Percentiles rank a stretch among this genome's conserved stretches.
Evolutionary conservation across 2,797 vertebrate species (phyloP).

Genomic region (Apodemus agrarius): DNA sequence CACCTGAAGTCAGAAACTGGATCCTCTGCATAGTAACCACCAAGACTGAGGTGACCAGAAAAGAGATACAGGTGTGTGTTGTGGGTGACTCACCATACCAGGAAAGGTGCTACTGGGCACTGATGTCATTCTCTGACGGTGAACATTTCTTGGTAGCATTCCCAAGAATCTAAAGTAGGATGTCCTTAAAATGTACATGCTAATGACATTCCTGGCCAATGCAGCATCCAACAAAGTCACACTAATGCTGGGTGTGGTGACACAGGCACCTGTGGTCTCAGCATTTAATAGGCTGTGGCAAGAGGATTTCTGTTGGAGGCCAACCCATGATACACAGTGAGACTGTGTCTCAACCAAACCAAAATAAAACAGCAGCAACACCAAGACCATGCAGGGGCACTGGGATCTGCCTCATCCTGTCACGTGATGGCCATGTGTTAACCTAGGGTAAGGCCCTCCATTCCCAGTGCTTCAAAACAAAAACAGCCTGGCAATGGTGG

Average conservation of each 20-base stretch:
- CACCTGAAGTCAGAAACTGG: background rate
- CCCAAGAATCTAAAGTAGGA: background rate
- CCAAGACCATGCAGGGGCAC: background rate
- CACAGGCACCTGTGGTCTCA: background rate
- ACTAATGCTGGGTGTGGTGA: background rate
- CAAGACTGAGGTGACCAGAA: background rate
- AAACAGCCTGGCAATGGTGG: background rate
- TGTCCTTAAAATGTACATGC: background rate
- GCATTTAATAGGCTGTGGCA: background rate
- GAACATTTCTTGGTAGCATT: background rate
- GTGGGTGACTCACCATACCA: constrained; percentile 40
- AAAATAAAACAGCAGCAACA: background rate
- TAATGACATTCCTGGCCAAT: constrained; percentile 5
- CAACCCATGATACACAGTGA: background rate
- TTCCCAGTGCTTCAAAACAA: background rate
- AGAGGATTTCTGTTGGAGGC: background rate
- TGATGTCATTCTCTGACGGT: constrained; percentile 21
- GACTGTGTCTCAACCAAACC: background rate
- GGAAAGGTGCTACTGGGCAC: background rate
- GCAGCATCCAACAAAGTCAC: background rate
- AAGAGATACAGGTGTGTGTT: background rate
- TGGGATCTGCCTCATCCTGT: background rate
- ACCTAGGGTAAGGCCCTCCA: background rate
- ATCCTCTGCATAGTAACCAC: background rate
- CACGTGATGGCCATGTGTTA: background rate